A percentile compares a stretch with the other conserved stretches of the same genome.
Evolutionary conservation across 92 coral and sea anemone species (phyloP).

Genomic region (Montipora capitata): DNA sequence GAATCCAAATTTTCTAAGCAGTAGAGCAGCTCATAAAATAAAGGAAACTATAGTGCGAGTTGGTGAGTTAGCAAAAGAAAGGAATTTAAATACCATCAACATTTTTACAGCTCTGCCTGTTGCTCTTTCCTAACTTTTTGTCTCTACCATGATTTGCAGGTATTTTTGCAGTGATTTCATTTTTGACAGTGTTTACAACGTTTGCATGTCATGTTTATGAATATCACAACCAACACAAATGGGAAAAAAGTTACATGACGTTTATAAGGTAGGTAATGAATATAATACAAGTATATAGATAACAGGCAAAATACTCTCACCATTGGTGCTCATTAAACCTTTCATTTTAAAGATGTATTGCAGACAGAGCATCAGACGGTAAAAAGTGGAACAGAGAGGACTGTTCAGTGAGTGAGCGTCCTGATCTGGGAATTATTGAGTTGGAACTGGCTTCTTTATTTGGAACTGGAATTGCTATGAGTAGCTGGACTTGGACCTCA

Average conservation of each 20-base stretch:
- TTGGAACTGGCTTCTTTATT: slow-evolving; percentile 92
- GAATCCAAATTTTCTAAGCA: slow-evolving; percentile 92
- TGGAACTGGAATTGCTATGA: slow-evolving; percentile 99
- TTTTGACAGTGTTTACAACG: slow-evolving; percentile 89
- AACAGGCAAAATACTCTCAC: neutral
- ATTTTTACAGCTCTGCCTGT: neutral
- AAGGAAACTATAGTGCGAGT: slow-evolving; percentile 96
- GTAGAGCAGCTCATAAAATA: slow-evolving; percentile 93
- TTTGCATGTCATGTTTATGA: slow-evolving; percentile 98
- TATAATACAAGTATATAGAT: neutral
- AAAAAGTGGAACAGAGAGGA: slow-evolving; percentile 51
- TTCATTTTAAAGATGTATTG: slow-evolving; percentile 80
- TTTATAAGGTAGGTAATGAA: slow-evolving; percentile 79
- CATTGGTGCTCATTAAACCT: neutral
- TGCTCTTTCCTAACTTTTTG: neutral
- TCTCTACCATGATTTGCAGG: slow-evolving; percentile 55
- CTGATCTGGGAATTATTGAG: slow-evolving; percentile 91
- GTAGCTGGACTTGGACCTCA: slow-evolving; percentile 99
- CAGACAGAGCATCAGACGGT: slow-evolving; percentile 85
- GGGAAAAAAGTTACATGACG: slow-evolving; percentile 90
- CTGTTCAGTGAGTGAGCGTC: slow-evolving; percentile 83
- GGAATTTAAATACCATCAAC: neutral
- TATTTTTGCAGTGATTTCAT: slow-evolving; percentile 91
- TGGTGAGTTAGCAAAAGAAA: slow-evolving; percentile 70
- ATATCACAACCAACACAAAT: slow-evolving; percentile 83